phyloP scores from a whole-genome alignment of 2,888 invertebrate genomes.

The Hyles lineata region DNA sequence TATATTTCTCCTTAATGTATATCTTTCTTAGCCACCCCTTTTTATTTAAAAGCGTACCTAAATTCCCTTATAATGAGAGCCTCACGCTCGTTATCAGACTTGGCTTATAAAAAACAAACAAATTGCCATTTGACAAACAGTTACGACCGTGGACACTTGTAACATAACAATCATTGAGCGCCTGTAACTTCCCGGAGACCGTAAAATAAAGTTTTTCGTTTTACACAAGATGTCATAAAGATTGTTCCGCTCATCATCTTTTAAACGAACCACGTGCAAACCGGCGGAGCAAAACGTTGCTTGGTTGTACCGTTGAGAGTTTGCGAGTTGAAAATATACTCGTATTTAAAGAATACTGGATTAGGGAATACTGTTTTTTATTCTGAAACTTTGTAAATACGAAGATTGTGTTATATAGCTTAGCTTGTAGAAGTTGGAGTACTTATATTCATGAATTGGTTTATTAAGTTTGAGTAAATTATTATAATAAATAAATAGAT shows the following conservation, averaged over 20 bases:
- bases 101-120: neutral
- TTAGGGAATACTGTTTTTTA: too few relatives aligned
- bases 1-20: too few relatives aligned
- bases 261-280: neutral
- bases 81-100: neutral
- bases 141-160: neutral
- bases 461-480: too few relatives aligned
- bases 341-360: too few relatives aligned
- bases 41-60: too few relatives aligned
- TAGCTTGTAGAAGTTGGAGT: too few relatives aligned
- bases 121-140: neutral
- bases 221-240: neutral
- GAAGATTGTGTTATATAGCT: too few relatives aligned
- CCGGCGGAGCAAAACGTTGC: neutral
- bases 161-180: neutral
- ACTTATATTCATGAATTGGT: too few relatives aligned
- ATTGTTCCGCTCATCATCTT: constrained; percentile 9
- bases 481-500: too few relatives aligned
- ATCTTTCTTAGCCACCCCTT: too few relatives aligned
- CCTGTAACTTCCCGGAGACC: constrained; percentile 1
- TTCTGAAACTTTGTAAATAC: too few relatives aligned
- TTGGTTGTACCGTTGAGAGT: neutral
- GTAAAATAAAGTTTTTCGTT: constrained; percentile 15
- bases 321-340: neutral
- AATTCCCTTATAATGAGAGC: too few relatives aligned